Conservation (phyloP, 2,797 vertebrate species). For the Neopelma chrysocephalum region DNA sequence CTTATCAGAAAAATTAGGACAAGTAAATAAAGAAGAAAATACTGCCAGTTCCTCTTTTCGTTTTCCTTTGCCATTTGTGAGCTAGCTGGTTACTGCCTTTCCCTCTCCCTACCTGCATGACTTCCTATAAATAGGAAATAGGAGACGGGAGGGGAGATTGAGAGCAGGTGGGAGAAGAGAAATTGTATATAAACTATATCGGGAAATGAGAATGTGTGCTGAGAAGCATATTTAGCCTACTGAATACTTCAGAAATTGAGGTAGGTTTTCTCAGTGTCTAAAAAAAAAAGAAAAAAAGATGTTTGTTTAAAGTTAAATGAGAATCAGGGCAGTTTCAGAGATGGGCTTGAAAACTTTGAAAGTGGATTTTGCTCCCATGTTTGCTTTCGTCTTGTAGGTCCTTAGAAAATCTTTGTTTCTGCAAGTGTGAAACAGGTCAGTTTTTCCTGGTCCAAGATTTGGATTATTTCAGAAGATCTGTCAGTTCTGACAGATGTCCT, state of each 20-base stretch:
- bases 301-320: not conserved
- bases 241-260: conserved; percentile 25
- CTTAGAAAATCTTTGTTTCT: not conserved
- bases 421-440: not conserved
- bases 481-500: not conserved
- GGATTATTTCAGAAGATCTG: not conserved
- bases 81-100: not conserved
- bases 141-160: not conserved
- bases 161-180: not conserved
- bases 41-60: not conserved
- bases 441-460: not conserved
- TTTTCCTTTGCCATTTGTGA: conserved; percentile 12
- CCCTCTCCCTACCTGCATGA: not conserved
- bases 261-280: not conserved
- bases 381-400: not conserved
- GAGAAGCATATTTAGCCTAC: not conserved
- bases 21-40: not conserved
- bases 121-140: conserved; percentile 8
- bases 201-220: conserved; percentile 19
- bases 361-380: not conserved
- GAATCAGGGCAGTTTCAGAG: not conserved
- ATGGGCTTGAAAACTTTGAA: not conserved
- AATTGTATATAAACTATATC: not conserved
- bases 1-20: conserved; percentile 31
- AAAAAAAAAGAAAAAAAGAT: not conserved